Percentiles rank a stretch among this genome's conserved stretches.
Evolutionary conservation across 2,888 invertebrate species (phyloP).

Genomic region (Merodon equestris): DNA sequence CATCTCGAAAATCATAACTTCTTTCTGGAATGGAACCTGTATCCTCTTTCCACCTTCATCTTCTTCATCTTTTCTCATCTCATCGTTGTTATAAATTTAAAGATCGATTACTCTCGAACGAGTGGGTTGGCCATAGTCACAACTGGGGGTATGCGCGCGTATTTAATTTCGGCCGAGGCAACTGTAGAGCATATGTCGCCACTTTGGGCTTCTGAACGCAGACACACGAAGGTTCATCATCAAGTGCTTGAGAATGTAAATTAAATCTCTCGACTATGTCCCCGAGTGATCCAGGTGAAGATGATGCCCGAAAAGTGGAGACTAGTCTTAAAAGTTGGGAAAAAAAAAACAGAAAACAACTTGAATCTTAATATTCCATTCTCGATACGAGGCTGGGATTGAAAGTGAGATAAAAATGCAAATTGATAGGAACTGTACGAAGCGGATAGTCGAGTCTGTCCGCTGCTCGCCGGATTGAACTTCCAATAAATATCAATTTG

Average conservation of each 20-base stretch:
- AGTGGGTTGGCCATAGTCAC: constrained; percentile 51
- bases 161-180: constrained; percentile 43
- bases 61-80: constrained; percentile 15
- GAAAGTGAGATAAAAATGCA: constrained; percentile 46
- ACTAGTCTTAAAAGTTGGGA: constrained; percentile 28
- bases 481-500: constrained; percentile 66
- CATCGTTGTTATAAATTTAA: constrained; percentile 59
- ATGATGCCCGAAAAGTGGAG: constrained; percentile 37
- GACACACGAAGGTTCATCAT: constrained; percentile 30
- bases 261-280: constrained; percentile 43
- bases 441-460: too few relatives aligned
- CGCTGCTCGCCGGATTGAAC: constrained; percentile 31
- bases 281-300: constrained; percentile 8
- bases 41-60: background rate
- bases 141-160: constrained; percentile 34
- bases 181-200: constrained; percentile 59
- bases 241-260: constrained; percentile 59
- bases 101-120: constrained; percentile 57
- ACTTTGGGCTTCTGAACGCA: constrained; percentile 53
- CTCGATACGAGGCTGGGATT: constrained; percentile 7
- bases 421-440: constrained; percentile 29
- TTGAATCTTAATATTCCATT: background rate
- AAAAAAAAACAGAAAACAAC: constrained; percentile 28
- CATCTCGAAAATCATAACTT: constrained; percentile 61
- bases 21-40: constrained; percentile 2